Evolutionary conservation across 1,140 invertebrate genomes (phyloP), one percentile per base, ranked within the genome.

Genomic region (Drosophila ficusphila): DNA sequence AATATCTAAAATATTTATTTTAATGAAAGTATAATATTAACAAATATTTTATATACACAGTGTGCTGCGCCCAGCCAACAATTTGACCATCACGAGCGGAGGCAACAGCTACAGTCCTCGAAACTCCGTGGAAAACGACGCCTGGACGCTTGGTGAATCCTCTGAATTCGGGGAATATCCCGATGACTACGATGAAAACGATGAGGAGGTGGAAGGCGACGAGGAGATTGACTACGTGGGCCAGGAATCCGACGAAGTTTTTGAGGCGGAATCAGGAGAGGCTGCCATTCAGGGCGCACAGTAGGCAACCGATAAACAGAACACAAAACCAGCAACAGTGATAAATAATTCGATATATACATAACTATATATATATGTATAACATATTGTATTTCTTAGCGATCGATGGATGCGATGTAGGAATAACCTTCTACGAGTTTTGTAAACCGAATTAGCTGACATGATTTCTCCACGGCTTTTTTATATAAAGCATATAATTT

Each of bases 81-180:
- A 88, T 75, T 49, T 88, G 36, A 88, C 82, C 21, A 77, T 88
- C 33, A 88, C 82, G 21, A 78, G 81, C 76, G 72, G 60, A 41
- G 78, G 62, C 68, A 49, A 58, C 27, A 56, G 74, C 39, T 88
- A 88, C 82, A 88, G 82, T 47, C 77, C 82, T 41, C 58, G 83
- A 88, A 88, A 88, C 58, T 88, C 82, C 49, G 48, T 88, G 82
- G 82, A 88, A 78, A 76, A 88, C 77, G 83, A 82, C 83, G 83
- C 78, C 23, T 88, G 82, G 82, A 88, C 61, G 82, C 82, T 82
- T 88, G 82, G 82, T 88, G 82, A 88, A 33, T 88, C 82, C 27
- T 88, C 83, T 0, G 82, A 88, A 46, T 86, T 60, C 46, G 82
- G 73, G 4, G 81, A 85, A 33, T 79, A 85, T 61, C 56, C 61